Evolutionary conservation across 2,797 vertebrate genomes (phyloP).

Genomic region (Sebastes glaucus): DNA sequence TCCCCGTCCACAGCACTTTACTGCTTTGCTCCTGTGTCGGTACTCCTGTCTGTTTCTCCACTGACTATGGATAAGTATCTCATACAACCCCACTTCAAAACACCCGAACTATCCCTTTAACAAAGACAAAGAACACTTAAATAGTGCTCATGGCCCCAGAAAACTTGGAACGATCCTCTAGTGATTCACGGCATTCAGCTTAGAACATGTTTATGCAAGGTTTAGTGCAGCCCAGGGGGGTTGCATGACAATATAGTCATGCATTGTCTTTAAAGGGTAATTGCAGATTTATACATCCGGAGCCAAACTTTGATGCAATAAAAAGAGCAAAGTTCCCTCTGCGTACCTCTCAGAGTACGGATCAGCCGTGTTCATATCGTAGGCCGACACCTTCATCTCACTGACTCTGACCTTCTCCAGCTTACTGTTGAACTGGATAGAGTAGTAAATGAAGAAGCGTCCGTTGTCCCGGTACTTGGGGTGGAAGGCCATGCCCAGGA

Average conservation of each 20-base stretch:
- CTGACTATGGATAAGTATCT: too few species aligned
- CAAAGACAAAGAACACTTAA: not conserved
- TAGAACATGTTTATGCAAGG: constrained; percentile 16
- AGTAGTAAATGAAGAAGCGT: constrained; percentile 90
- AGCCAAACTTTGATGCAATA: not conserved
- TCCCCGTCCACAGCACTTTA: too few species aligned
- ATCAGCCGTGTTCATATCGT: constrained; percentile 86
- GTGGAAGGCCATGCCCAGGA: constrained; percentile 89
- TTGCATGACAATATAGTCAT: not conserved
- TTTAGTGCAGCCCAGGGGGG: not conserved
- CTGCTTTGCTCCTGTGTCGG: too few species aligned
- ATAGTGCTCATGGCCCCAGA: not conserved
- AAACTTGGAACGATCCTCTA: not conserved
- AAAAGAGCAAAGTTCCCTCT: not conserved
- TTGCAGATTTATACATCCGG: not conserved
- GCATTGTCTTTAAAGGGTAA: not conserved
- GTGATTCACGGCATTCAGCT: not conserved
- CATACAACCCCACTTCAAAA: too few species aligned
- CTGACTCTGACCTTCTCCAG: constrained; percentile 87
- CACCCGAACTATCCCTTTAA: too few species aligned
- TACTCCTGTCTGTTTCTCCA: too few species aligned
- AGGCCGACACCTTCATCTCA: constrained; percentile 83
- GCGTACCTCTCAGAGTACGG: constrained; percentile 85
- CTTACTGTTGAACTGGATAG: constrained; percentile 71
- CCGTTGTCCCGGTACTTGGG: constrained; percentile 82